phyloP scores from a whole-genome alignment of 2,113 vertebrate species.

The Phalacrocorax carbo region DNA sequence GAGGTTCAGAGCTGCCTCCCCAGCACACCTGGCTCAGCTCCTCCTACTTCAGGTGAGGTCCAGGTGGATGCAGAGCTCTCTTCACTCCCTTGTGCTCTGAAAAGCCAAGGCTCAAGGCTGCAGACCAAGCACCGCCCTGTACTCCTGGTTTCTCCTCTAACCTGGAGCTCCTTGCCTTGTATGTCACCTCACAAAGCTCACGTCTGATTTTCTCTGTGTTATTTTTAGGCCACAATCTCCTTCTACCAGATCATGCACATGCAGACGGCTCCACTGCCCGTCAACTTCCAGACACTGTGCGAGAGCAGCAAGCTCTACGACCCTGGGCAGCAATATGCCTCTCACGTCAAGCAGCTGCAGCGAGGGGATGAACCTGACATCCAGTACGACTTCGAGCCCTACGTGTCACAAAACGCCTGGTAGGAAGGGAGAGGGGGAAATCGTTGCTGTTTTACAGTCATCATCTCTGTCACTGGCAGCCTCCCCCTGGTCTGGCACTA shows the following conservation, averaged over 20 bases:
- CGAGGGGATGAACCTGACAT: constrained; percentile 79
- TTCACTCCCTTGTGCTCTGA: rapidly evolving
- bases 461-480: rapidly evolving
- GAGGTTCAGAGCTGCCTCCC: not conserved
- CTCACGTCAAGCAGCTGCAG: constrained; percentile 86
- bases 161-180: rapidly evolving
- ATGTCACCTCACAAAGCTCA: rapidly evolving
- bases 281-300: constrained; percentile 93
- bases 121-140: rapidly evolving
- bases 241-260: constrained; percentile 97
- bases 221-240: constrained; percentile 88
- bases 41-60: rapidly evolving
- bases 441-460: rapidly evolving
- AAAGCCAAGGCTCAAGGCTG: not conserved
- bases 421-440: not conserved
- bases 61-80: not conserved
- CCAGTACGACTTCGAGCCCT: constrained; percentile 87
- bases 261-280: constrained; percentile 89
- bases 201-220: rapidly evolving
- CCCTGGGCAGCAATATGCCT: constrained; percentile 91
- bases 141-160: not conserved
- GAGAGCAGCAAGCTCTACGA: constrained; percentile 98
- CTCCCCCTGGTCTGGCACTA: not conserved
- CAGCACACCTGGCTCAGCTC: not conserved
- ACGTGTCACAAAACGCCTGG: constrained; percentile 73